Percentiles rank a stretch among this genome's conserved stretches.
phyloP scores from a whole-genome alignment of 2,888 invertebrate genomes.

The Heterodera filipjevi region DNA sequence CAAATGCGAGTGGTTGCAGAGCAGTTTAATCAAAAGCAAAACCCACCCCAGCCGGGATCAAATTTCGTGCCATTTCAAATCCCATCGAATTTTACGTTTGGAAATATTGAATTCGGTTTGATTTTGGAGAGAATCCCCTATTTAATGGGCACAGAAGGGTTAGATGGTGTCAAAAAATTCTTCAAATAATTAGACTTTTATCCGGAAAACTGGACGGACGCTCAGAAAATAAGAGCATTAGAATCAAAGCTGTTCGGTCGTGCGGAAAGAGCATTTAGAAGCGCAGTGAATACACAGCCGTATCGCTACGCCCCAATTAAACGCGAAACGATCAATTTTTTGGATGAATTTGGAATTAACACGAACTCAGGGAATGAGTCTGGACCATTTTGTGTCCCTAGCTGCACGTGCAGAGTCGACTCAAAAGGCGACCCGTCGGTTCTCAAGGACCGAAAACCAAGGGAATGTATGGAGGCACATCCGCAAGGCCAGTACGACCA shows the following conservation, averaged over 20 bases:
- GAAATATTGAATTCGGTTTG: neutral
- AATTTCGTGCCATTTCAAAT: too few relatives aligned
- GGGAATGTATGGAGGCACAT: too few relatives aligned
- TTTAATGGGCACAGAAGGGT: neutral
- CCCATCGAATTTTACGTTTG: neutral
- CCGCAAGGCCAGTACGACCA: neutral
- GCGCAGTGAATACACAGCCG: neutral
- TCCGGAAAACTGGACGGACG: neutral
- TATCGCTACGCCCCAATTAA: neutral
- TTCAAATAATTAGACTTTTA: neutral
- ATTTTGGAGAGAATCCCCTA: neutral
- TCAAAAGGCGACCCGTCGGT: neutral
- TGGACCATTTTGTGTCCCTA: neutral
- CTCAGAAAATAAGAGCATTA: neutral
- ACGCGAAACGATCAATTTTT: neutral
- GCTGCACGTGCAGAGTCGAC: slow-evolving; percentile 6
- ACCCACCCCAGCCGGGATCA: too few relatives aligned
- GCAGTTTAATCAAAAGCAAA: too few relatives aligned
- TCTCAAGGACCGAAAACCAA: neutral
- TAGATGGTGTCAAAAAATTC: neutral
- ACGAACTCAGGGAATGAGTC: neutral
- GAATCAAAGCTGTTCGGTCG: neutral
- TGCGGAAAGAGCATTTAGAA: neutral
- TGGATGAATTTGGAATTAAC: neutral
- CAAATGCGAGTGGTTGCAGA: too few relatives aligned